Conservation (phyloP, 2,888 invertebrate genomes). For the Patella ulyssiponensis region DNA sequence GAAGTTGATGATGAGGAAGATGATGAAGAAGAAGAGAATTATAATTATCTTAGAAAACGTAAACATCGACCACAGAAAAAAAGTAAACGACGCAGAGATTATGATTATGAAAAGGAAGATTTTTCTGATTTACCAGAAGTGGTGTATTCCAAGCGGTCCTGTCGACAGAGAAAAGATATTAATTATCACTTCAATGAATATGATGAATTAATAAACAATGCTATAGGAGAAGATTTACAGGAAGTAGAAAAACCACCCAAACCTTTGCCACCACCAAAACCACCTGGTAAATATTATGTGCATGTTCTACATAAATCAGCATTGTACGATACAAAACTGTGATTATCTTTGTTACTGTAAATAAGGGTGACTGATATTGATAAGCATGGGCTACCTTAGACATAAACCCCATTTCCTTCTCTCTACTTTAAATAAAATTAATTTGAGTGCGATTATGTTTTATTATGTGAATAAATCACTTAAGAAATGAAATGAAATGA, state of each 20-base stretch:
- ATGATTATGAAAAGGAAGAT: constrained; percentile 14
- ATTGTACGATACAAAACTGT: no score
- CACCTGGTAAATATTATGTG: constrained; percentile 18
- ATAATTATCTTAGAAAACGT: not conserved
- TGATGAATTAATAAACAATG: constrained; percentile 94
- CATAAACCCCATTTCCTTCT: no score
- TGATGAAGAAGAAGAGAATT: constrained; percentile 84
- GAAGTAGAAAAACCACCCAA: constrained; percentile 37
- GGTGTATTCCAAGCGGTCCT: constrained; percentile 73
- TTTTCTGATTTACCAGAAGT: constrained; percentile 33
- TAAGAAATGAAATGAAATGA: no score
- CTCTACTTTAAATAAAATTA: no score
- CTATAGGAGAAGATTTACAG: constrained; percentile 73
- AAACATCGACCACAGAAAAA: constrained; percentile 23
- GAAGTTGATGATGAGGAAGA: constrained; percentile 73
- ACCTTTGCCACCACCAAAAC: constrained; percentile 33
- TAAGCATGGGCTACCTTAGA: no score
- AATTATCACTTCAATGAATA: constrained; percentile 89
- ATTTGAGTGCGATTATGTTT: no score
- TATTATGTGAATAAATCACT: no score
- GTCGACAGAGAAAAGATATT: constrained; percentile 83
- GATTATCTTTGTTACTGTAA: no score
- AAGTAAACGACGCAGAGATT: constrained; percentile 22
- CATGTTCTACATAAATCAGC: no score
- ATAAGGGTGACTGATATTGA: no score